Base-by-base conservation (phyloP, 1,140 invertebrate genomes). In the Potamilus streckersoni region DNA sequence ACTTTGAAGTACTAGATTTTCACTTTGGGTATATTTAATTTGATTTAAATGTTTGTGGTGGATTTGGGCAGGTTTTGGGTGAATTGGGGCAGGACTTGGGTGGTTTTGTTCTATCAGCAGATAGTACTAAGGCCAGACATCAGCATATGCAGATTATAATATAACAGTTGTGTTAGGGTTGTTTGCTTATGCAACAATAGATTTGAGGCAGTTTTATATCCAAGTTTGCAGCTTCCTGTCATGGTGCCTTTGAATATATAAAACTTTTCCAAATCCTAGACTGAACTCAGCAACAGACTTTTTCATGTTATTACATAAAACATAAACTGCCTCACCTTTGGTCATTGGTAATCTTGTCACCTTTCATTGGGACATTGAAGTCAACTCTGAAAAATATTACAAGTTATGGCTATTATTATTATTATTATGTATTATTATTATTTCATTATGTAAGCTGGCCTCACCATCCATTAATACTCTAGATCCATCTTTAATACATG, bases 341-440 rank as follows among this genome's bases (percentile, higher is more conserved):
- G 85, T 97, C 99, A 88, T 99, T 99, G 2, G 97, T 99, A 69
- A 99, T 98, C 80, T 95, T 94, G 13, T 96, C 96, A 83, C 98
- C 96, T 90, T 99, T 99, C 78, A 98, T 90, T 0, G 98, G 98
- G n/a, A 99, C 97, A 92, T 99, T 99, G 90, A 99, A 99, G 88
- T 99, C 98, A 55, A 99, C 98, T 89, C 97, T 97, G 86, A 81
- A 87, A 85, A 61, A 74, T 79, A 74, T 38, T 6, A 38, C 38
- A 38, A 8, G 38, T 38, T 38, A 8, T 38, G 4, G 38, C 4
- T 38, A 38, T 3, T 38, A 38, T 38, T 38, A 38, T 38, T 38
- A 38, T 38, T 38, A n/a, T n/a, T n/a, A n/a, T n/a, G n/a, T n/a
- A n/a, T n/a, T 38, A 38, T 38, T 38, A 38, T 38, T 38, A 38